Conservation (phyloP, 2,888 invertebrate genomes). For the Latheticus oryzae region DNA sequence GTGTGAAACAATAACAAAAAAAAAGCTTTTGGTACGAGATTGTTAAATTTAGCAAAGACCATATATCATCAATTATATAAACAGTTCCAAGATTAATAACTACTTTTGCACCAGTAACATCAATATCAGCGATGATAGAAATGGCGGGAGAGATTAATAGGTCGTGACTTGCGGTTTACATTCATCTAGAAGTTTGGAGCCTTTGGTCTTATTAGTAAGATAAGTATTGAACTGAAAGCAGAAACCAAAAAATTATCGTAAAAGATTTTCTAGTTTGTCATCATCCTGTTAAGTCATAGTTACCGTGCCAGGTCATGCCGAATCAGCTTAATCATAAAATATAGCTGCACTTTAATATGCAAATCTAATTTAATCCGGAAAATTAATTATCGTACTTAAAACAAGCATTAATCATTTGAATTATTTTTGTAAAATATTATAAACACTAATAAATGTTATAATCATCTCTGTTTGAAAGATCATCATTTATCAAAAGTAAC, state of each 20-base stretch:
- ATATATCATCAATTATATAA: constrained; percentile 27
- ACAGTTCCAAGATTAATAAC: constrained; percentile 32
- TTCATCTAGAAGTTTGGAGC: constrained; percentile 21
- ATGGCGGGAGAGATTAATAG: constrained; percentile 24
- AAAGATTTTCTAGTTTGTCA: constrained; percentile 8
- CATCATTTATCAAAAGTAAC: no score
- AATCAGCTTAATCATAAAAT: constrained; percentile 6
- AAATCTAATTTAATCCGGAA: constrained; percentile 12
- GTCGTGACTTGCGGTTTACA: constrained; percentile 31
- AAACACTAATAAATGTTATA: no score
- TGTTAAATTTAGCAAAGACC: constrained; percentile 9
- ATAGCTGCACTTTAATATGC: constrained; percentile 1
- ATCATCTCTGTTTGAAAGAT: no score
- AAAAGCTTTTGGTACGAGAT: constrained; percentile 11
- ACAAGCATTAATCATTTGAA: constrained; percentile 1
- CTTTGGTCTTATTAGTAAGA: constrained; percentile 29
- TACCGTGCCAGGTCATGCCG: constrained; percentile 6
- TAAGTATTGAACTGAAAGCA: constrained; percentile 21
- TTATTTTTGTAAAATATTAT: background rate
- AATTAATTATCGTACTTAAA: constrained; percentile 14
- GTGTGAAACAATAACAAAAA: constrained; percentile 4
- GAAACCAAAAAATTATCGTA: constrained; percentile 19
- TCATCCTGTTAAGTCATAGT: constrained; percentile 11
- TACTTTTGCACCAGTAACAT: constrained; percentile 32
- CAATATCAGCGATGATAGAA: constrained; percentile 30